Evolutionary conservation across 2,888 invertebrate genomes (phyloP).

Genomic region (Callyntrura guangdongensis): DNA sequence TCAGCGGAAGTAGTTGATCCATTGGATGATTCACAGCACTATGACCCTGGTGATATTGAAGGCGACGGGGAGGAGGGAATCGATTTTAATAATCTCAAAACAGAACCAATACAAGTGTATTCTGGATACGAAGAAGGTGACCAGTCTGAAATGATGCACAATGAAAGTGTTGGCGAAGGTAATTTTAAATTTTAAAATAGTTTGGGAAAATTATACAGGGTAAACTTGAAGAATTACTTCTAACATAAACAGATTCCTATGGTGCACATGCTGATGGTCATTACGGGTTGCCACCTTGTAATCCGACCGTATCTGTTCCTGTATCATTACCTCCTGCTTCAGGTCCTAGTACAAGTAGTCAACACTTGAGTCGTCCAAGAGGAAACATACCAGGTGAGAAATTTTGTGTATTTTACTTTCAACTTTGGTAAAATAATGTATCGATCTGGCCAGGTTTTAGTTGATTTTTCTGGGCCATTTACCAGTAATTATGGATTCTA

Average conservation of each 20-base stretch:
- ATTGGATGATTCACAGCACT: conserved; percentile 37
- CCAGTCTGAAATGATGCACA: conserved; percentile 62
- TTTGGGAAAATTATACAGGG: too few relatives aligned
- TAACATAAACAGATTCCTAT: conserved; percentile 25
- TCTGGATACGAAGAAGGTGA: conserved; percentile 45
- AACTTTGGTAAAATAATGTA: too few relatives aligned
- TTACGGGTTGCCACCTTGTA: not conserved
- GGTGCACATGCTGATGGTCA: conserved; percentile 30
- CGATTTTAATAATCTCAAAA: conserved; percentile 63
- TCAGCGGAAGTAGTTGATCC: conserved; percentile 19
- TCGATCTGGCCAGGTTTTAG: too few relatives aligned
- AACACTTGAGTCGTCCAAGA: conserved; percentile 10
- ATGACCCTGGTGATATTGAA: conserved; percentile 38
- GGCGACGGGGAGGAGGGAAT: conserved; percentile 63
- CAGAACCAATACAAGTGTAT: conserved; percentile 73
- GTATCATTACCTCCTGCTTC: conserved; percentile 4
- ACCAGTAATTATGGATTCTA: too few relatives aligned
- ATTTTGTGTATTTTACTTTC: too few relatives aligned
- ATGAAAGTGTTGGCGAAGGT: conserved; percentile 62
- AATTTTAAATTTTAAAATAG: not conserved
- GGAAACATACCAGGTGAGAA: conserved; percentile 68
- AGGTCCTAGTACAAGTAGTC: conserved; percentile 60
- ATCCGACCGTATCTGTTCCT: not conserved
- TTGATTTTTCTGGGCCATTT: too few relatives aligned
- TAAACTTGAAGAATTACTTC: not conserved